phyloP scores from a whole-genome alignment of 1,140 invertebrate species.

The Papilio xuthus region DNA sequence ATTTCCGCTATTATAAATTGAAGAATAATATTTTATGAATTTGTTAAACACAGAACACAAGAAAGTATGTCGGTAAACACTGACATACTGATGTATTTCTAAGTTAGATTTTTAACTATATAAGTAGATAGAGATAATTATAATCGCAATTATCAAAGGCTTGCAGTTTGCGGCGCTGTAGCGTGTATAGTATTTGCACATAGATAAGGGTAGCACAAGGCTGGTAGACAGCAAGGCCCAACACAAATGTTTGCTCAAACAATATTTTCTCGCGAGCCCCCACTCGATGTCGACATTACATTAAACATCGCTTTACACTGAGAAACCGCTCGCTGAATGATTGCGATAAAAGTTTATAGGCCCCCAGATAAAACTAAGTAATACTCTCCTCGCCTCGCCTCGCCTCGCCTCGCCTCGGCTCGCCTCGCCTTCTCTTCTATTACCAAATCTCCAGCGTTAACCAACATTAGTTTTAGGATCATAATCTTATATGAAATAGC shows the following conservation, averaged over 20 bases:
- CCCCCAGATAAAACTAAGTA: conserved; percentile 55
- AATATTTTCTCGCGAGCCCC: conserved; percentile 72
- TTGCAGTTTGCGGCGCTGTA: conserved; percentile 40
- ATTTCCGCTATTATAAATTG: no score
- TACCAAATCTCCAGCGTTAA: background rate
- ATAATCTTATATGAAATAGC: background rate
- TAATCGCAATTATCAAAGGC: conserved; percentile 47
- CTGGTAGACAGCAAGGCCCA: conserved; percentile 65
- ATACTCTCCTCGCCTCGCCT: no score
- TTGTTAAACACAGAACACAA: no score
- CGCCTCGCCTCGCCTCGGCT: no score
- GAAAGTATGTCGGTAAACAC: no score
- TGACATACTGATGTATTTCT: no score
- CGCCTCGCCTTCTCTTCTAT: conserved; percentile 38
- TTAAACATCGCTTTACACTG: conserved; percentile 69
- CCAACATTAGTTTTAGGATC: background rate
- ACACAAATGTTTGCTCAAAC: conserved; percentile 71
- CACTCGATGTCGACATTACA: conserved; percentile 76
- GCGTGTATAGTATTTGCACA: conserved; percentile 65
- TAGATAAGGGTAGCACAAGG: conserved; percentile 58
- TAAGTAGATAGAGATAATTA: background rate
- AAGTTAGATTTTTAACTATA: background rate
- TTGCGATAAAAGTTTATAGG: conserved; percentile 65
- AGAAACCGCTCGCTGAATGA: conserved; percentile 61
- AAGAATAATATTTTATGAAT: no score